Base-by-base conservation (phyloP, 2,797 vertebrate genomes). In the Phoebastria nigripes region DNA sequence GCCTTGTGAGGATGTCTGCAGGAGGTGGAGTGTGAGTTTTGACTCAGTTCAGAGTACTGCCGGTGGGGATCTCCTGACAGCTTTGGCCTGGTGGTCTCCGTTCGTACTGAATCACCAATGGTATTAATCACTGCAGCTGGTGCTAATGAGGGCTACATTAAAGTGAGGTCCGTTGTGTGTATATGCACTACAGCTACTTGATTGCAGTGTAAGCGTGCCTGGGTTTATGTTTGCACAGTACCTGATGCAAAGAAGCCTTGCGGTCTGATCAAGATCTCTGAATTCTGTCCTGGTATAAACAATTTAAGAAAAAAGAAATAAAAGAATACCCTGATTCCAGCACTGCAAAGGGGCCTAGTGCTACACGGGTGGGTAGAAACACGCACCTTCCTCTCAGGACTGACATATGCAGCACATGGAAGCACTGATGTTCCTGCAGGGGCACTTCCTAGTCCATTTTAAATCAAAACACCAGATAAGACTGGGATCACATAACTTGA, bases 201-300 rank as follows among this genome's bases (percentile, higher is more conserved):
- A 28, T 13, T 18, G 66, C 65, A 35, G 28, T 19, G 61, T 44
- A 55, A 61, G 44, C 0, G 0, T 17, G 29, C 2, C 33, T 55
- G 39, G 26, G 37, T 52, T 69, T 74, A 47, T 31, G 19, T 44
- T 51, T 13, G 47, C 31, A 52, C 26, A n/a, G 7, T 19, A 35
- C 41, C 16, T n/a, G 41, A 14, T 62, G 33, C 1, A 1, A 69
- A 65, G 70, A 37, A 73, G 46, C 46, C 9, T 55, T 56, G 26
- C 28, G 28, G 37, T 70, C 56, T 39, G 56, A 58, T 56, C 9
- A 12, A 42, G 15, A 17, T 28, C 13, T 65, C 33, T 49, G 31
- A 67, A 82, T 39, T 37, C 37, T 49, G 16, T 29, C 39, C 15
- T 47, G 9, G 28, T 72, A 66, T 24, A 47, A 62, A 37, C 19